Base-by-base conservation (phyloP, 2,888 invertebrate genomes). In the Thalpophila matura region DNA sequence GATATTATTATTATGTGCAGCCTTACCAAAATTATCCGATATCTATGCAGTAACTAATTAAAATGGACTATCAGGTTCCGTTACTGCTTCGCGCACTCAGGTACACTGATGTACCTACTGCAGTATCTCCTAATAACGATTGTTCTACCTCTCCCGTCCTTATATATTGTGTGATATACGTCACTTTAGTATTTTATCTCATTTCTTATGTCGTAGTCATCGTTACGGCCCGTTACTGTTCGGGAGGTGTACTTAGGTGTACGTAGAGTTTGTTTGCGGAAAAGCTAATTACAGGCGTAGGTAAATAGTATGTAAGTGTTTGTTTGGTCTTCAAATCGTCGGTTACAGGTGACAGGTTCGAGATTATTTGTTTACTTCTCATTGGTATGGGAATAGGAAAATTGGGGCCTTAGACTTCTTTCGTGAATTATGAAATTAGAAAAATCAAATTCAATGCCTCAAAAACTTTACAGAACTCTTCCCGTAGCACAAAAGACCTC, bases 101-200 rank as follows among this genome's bases (percentile, higher is more conserved):
- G 10, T 37, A 4, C 38, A 22, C 61, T 45, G 22, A 0, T 20
- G 40, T 43, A 38, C 45, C 46, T 58, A 33, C 27, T 24, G 18
- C 12, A 1, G 18, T 54, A 35, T 43, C 47, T 63, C 60, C 40
- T 35, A 56, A 65, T 77, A 66, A 45, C 18, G 9, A 49, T 27
- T 40, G n/a, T 38, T 5, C 31, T 3, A 9, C 20, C 7, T n/a
- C 37, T 43, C 33, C 29, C 14, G 56, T 66, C 60, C 20, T 56
- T 79, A 78, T 79, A 79, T 79, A 80, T 65, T 10, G 27, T 35
- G 24, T 33, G 29, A 46, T 12, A 49, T 50, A 70, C 79, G 80
- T 79, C 80, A 79, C 47, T n/a, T n/a, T n/a, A n/a, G n/a, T n/a
- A 9, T 54, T 38, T 79, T 79, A 80, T 79, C 80, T 71, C 35